phyloP scores from a whole-genome alignment of 2,797 vertebrate species.

The Danio kyathit region DNA sequence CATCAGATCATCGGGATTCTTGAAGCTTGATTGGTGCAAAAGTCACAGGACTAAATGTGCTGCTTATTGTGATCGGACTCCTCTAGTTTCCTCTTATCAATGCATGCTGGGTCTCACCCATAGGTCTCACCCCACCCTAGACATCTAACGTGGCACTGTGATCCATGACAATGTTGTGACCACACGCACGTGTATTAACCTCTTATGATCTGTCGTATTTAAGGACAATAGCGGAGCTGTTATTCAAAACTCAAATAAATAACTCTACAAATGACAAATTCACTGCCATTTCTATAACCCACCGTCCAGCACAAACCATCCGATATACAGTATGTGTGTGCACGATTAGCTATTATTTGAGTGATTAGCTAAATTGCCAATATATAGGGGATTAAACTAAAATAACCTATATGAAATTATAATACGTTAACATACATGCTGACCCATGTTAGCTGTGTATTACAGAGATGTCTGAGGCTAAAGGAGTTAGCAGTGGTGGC shows the following conservation, averaged over 20 bases:
- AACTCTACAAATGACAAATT: background rate
- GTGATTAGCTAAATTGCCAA: too few species aligned
- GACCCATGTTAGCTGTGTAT: background rate
- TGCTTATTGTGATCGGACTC: background rate
- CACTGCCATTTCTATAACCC: background rate
- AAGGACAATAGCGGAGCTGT: background rate
- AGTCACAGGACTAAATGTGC: background rate
- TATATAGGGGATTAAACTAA: background rate
- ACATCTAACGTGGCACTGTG: conserved; percentile 32
- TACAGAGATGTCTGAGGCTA: conserved; percentile 17
- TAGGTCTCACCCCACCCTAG: conserved; percentile 26
- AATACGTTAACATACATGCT: background rate
- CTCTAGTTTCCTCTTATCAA: conserved; percentile 11
- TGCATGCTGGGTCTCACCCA: conserved; percentile 13
- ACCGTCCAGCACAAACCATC: background rate
- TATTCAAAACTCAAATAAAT: conserved; percentile 13
- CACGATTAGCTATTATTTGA: background rate
- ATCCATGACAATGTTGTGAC: conserved; percentile 17
- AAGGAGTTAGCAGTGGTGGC: conserved; percentile 18
- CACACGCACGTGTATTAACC: conserved; percentile 23
- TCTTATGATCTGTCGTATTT: background rate
- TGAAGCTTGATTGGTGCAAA: background rate
- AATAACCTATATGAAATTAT: background rate
- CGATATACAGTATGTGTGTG: background rate
- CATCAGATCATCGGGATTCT: background rate